Base-by-base conservation (phyloP, 2,888 invertebrate genomes). In the Actias luna region DNA sequence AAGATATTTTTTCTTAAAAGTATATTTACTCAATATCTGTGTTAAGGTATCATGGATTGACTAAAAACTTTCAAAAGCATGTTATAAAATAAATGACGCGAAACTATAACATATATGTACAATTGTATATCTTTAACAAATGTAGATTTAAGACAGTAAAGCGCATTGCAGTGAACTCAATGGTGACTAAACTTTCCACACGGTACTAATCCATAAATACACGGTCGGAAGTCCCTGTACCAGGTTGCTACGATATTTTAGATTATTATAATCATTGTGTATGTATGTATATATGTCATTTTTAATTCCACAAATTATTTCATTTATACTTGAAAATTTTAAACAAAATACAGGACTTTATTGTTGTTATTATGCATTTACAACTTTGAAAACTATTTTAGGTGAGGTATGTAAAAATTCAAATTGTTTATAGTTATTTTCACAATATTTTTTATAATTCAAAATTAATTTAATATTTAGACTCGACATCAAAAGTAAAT, bases 191-290 rank as follows among this genome's bases (percentile, higher is more conserved):
- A 85, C 82, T 85, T 91, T 91, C 87, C 92, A 85, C 92, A 91
- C 92, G 90, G 87, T 91, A 91, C 92, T 82, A 92, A 91, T 91
- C 92, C 89, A 84, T 82, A 91, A 92, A 92, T 92, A 92, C 77
- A 77, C 81, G 67, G 63, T 77, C 80, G 68, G 59, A 81, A 80
- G 80, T 85, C 84, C 85, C 84, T 78, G 79, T 74, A 70, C 76
- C 59, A 29, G 52, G 55, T 39, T 59, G 72, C 70, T 74, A 76
- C 69, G 71, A 69, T 75, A 68, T 71, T 67, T 68, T 66, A 66
- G 67, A 57, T 60, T 31, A 42, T 61, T 39, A 58, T 39, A 59
- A 27, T 52, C 52, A 39, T 35, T 12, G 33, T 22, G 25, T 58
- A 22, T 50, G 31, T n/a, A 12, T 22, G 58, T 62, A 58, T 62